Conservation (phyloP, 2,113 vertebrate species). For the Ctenomys sociabilis region DNA sequence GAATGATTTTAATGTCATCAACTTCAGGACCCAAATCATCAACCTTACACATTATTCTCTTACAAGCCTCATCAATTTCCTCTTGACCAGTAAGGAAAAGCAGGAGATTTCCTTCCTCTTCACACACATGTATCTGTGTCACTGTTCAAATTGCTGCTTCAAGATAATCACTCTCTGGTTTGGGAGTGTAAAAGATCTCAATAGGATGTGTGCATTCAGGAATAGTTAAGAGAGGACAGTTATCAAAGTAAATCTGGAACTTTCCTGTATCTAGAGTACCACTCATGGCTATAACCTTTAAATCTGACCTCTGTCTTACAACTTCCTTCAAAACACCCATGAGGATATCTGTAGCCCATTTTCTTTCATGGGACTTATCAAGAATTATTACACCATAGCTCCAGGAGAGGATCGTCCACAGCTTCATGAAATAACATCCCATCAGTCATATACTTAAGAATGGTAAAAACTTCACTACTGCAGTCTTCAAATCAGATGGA, state of each 20-base stretch:
- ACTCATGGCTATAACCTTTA: constrained; percentile 87
- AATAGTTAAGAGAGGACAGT: constrained; percentile 86
- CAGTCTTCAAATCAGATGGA: constrained; percentile 98
- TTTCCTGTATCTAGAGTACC: no score
- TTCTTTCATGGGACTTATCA: constrained; percentile 96
- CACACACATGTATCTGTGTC: constrained; percentile 98
- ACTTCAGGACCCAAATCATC: constrained; percentile 97
- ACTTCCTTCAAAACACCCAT: constrained; percentile 98
- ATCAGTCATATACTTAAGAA: constrained; percentile 98
- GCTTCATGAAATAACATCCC: constrained; percentile 98
- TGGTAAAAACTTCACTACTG: constrained; percentile 97
- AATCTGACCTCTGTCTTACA: constrained; percentile 94
- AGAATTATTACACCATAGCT: constrained; percentile 98
- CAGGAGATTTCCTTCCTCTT: constrained; percentile 94
- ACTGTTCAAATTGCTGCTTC: constrained; percentile 97
- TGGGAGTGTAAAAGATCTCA: constrained; percentile 42
- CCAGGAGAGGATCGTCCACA: constrained; percentile 97
- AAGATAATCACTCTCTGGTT: constrained; percentile 97
- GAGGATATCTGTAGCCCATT: constrained; percentile 97
- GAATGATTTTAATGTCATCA: constrained; percentile 98
- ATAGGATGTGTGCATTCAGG: no score
- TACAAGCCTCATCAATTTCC: constrained; percentile 99
- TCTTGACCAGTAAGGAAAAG: constrained; percentile 98
- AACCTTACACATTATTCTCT: constrained; percentile 97
- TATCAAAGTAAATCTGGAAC: no score